Base-by-base conservation (phyloP, 64 coral and sea anemone species). In the Porites lutea region DNA sequence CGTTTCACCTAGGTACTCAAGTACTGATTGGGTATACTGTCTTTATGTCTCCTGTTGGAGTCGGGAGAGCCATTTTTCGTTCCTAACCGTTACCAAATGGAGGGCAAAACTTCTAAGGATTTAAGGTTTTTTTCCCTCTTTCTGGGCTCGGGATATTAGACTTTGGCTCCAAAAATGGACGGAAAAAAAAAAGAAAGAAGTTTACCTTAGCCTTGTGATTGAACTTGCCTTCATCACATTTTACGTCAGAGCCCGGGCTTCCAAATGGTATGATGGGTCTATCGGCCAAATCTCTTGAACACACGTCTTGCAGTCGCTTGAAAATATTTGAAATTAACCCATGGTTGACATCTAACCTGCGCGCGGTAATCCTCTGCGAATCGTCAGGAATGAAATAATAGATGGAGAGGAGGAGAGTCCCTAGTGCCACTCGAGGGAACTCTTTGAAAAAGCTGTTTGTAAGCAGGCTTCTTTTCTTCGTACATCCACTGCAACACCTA, bases 221-320 rank as follows among this genome's bases (percentile, higher is more conserved):
- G 19, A 79, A 90, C 63, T 80, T 79, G 27, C 74, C 65, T 23
- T 90, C 49, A 48, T 90, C 88, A 51, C 74, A 79, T 52, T 90
- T 75, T 12, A 78, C 60, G 5, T 69, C 57, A 27, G 18, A 16
- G 2, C 20, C 59, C 12, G 75, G 88, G 46, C 88, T 75, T n/a
- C 88, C 75, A 44, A 90, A 90, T 15, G 88, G 88, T 44, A 27
- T 46, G n/a, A 90, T 20, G 2, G 88, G 88, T 19, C 71, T 68
- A 18, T 77, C 57, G 27, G 15, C 59, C 8, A 79, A 43, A 78
- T 90, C 74, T 80, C 77, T 61, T 0, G 75, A 65, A 23, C 88
- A 90, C 1, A 79, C 45, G 51, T 71, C 61, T 67, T 77, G 52
- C 47, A 88, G 49, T 13, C 18, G n/a, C 49, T 71, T 49, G 43